Percentiles rank a stretch among this genome's conserved stretches.
These are phyloP conservation scores for Apotomis betuletana DNA, from an alignment of 2,888 invertebrate species.

Conservation along the genomic window DNA sequence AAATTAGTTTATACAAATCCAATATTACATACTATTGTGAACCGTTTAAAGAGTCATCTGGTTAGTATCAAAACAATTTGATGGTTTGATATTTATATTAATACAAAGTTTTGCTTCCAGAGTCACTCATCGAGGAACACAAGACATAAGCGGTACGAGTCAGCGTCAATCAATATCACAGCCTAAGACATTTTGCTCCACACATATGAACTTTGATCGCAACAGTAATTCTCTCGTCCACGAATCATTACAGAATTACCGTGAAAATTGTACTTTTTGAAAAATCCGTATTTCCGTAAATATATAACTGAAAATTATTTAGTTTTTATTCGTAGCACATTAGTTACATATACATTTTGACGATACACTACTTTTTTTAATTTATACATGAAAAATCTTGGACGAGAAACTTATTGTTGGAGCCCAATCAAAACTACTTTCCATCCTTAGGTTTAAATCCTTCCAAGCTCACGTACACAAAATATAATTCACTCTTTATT, in stretches of 20 bases:
- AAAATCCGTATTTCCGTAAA: too few relatives aligned
- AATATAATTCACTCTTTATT: slow-evolving; percentile 33
- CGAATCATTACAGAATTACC: not conserved
- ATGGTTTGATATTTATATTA: too few relatives aligned
- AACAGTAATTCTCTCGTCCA: not conserved
- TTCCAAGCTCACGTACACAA: slow-evolving; percentile 26
- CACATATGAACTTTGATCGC: not conserved
- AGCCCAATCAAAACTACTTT: not conserved
- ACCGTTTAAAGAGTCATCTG: too few relatives aligned
- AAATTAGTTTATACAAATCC: not conserved
- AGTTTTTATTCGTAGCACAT: too few relatives aligned
- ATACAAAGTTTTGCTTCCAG: not conserved
- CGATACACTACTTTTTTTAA: not conserved
- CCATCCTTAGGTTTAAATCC: not conserved
- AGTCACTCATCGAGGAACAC: not conserved
- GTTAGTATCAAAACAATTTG: too few relatives aligned
- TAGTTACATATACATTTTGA: too few relatives aligned
- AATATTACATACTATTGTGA: too few relatives aligned
- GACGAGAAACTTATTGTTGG: not conserved
- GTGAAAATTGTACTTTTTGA: too few relatives aligned
- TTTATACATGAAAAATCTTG: not conserved
- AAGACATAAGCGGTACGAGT: slow-evolving; percentile 2
- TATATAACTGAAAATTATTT: too few relatives aligned
- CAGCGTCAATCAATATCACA: slow-evolving; percentile 32
- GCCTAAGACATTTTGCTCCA: slow-evolving; percentile 19